Percentiles rank a stretch among this genome's conserved stretches.
Evolutionary conservation across 2,888 invertebrate species (phyloP).

Genomic region (Perizoma flavofasciatum): DNA sequence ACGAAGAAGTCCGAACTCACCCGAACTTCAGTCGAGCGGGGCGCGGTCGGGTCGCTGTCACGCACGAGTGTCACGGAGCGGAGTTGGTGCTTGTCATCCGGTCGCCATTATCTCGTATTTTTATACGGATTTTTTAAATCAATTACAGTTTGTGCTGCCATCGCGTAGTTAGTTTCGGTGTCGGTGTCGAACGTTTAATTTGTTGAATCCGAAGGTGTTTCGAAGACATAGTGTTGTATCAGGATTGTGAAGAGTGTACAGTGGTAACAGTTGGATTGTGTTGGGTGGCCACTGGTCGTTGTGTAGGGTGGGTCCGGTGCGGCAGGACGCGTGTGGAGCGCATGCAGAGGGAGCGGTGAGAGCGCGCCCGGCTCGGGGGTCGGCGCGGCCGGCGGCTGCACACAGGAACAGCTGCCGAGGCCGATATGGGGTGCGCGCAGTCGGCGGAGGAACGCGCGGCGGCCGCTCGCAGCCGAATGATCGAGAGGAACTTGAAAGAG

Average conservation of each 20-base stretch:
- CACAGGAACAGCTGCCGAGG: slow-evolving; percentile 80
- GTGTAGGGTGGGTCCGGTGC: slow-evolving; percentile 79
- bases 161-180: slow-evolving; percentile 66
- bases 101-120: slow-evolving; percentile 85
- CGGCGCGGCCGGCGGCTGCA: slow-evolving; percentile 80
- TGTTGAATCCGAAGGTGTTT: slow-evolving; percentile 47
- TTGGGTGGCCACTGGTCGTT: slow-evolving; percentile 65
- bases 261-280: slow-evolving; percentile 76
- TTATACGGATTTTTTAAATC: slow-evolving; percentile 80
- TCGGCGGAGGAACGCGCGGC: slow-evolving; percentile 99
- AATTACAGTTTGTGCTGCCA: slow-evolving; percentile 73
- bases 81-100: slow-evolving; percentile 84
- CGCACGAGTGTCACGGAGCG: slow-evolving; percentile 57
- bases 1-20: slow-evolving; percentile 75
- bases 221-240: slow-evolving; percentile 47
- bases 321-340: slow-evolving; percentile 76
- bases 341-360: slow-evolving; percentile 85
- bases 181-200: slow-evolving; percentile 54
- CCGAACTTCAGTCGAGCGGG: slow-evolving; percentile 84
- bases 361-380: slow-evolving; percentile 84
- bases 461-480: slow-evolving; percentile 97
- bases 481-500: slow-evolving; percentile 99
- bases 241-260: slow-evolving; percentile 58
- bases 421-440: slow-evolving; percentile 99
- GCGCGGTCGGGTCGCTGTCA: slow-evolving; percentile 83